Base-by-base conservation (phyloP, 2,113 vertebrate genomes). In the Psephotus haematonotus region DNA sequence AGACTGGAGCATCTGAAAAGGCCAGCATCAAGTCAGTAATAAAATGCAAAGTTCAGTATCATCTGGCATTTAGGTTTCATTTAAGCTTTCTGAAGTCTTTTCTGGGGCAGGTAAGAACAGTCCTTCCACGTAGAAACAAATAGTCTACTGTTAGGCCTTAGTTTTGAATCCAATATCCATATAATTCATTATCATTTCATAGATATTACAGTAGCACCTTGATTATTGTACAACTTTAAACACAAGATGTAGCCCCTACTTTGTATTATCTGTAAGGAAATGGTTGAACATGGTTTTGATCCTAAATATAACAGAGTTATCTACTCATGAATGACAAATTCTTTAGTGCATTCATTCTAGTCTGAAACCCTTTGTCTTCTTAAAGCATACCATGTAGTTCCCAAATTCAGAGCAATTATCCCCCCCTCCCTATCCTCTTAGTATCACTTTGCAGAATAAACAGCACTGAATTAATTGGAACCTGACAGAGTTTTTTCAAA, bases 151-250 rank as follows among this genome's bases (percentile, higher is more conserved):
- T 68, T 65, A 79, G 94, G 65, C 47, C 57, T 92, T 88, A 92
- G 50, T 64, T 94, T 89, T 75, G 53, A 79, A 71, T 84, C 81
- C 69, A 87, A 52, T 49, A 83, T 47, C 29, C 35, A 19, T 33
- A 24, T 17, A 92, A n/a, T 35, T 76, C 57, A 63, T 88, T 88
- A 64, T 77, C 5, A 80, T 79, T 93, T 83, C 57, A 55, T 43
- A 9, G 57, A 71, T 41, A 28, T 90, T 93, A 82, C 55, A 95
- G 57, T 83, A 95, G 86, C 94, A 95, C 95, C 95, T 90, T 87
- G 86, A 91, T 79, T 79, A 81, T 24, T 81, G 39, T 92, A 89
- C 82, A 87, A 15, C 65, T 87, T 93, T n/a, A 87, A 88, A 82
- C 27, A 93, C 23, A 86, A 90, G 57, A 79, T 27, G 63, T 13